Conservation (phyloP, 2,888 invertebrate genomes). For the Stenoptilia bipunctidactyla region DNA sequence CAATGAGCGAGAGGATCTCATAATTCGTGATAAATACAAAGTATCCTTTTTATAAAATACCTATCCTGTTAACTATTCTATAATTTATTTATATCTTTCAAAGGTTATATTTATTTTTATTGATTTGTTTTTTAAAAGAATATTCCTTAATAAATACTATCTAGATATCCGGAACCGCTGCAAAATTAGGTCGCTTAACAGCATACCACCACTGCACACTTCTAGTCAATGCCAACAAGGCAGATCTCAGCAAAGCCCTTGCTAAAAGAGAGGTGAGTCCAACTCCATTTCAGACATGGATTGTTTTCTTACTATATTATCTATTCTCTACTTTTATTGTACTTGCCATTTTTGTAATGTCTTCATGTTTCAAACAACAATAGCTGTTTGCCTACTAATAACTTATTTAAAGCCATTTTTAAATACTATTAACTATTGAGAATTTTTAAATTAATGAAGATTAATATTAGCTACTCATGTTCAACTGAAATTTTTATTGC, state of each 20-base stretch:
- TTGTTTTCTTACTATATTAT: no score
- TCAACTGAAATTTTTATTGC: no score
- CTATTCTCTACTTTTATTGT: no score
- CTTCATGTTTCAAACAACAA: no score
- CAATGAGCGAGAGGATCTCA: slow-evolving; percentile 88
- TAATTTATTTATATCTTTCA: no score
- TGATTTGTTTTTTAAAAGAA: not conserved
- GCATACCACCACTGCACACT: slow-evolving; percentile 99
- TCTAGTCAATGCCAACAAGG: slow-evolving; percentile 87
- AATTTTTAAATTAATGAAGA: no score
- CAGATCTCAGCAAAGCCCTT: slow-evolving; percentile 78
- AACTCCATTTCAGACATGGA: slow-evolving; percentile 4
- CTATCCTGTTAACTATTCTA: no score
- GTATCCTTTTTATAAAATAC: slow-evolving; percentile 71
- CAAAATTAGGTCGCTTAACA: slow-evolving; percentile 87
- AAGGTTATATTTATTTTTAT: not conserved
- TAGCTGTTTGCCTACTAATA: no score
- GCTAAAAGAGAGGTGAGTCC: slow-evolving; percentile 79
- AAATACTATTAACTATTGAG: no score
- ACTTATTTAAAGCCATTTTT: no score
- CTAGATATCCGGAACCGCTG: slow-evolving; percentile 95
- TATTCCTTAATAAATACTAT: slow-evolving; percentile 21
- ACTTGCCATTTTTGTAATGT: no score
- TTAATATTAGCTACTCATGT: no score
- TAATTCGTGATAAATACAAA: slow-evolving; percentile 82